Evolutionary conservation across 2,113 vertebrate genomes (phyloP).

Genomic region (Saguinus imperator): DNA sequence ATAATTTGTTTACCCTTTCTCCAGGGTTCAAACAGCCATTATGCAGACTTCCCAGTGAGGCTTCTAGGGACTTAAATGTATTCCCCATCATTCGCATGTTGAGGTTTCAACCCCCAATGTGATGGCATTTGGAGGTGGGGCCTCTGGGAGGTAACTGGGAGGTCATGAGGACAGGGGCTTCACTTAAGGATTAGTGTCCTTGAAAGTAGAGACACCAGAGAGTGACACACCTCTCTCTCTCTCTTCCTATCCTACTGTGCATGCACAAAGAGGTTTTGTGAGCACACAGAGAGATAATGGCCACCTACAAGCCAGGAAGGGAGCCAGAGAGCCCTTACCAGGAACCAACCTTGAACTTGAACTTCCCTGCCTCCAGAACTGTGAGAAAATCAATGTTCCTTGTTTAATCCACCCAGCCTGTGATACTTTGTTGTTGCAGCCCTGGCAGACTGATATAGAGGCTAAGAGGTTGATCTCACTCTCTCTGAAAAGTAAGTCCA

Average conservation of each 20-base stretch:
- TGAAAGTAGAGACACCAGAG: neutral
- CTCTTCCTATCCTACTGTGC: neutral
- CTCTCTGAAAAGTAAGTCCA: neutral
- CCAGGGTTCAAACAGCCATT: neutral
- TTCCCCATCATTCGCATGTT: neutral
- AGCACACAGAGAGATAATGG: neutral
- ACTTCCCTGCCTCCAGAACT: neutral
- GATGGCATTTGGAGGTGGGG: neutral
- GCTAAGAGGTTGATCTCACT: neutral
- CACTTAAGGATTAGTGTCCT: neutral
- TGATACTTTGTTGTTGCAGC: neutral
- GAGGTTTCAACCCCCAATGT: neutral
- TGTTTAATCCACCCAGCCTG: neutral
- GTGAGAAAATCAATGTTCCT: neutral
- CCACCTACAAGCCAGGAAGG: neutral
- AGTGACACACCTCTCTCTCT: neutral
- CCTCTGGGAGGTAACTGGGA: neutral
- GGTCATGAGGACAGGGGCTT: neutral
- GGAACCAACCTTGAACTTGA: neutral
- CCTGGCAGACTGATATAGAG: neutral
- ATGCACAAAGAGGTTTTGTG: neutral
- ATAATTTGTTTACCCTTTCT: neutral
- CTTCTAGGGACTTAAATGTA: neutral
- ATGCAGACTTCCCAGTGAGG: neutral
- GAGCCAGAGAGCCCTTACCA: neutral